Percentiles rank a stretch among this genome's conserved stretches.
These are phyloP conservation scores for Nettapus auritus DNA, from an alignment of 2,113 vertebrate species.

Conservation along the genomic window DNA sequence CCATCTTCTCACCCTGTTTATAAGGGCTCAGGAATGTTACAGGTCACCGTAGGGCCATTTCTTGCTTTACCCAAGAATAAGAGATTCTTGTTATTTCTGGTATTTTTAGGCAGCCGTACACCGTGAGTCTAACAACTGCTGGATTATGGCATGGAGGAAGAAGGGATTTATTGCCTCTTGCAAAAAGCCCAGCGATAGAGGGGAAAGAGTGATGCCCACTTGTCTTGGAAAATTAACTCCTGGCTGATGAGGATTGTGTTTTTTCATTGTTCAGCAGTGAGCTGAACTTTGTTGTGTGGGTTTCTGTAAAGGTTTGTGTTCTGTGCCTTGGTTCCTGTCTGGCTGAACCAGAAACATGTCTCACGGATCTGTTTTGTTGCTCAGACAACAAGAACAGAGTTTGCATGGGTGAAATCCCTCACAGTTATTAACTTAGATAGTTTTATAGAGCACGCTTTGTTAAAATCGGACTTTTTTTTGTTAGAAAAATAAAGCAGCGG, in stretches of 20 bases:
- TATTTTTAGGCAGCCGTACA: background rate
- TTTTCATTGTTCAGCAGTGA: background rate
- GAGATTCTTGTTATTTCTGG: background rate
- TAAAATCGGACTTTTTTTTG: constrained; percentile 13
- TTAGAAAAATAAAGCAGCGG: background rate
- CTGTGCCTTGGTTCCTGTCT: background rate
- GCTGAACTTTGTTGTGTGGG: background rate
- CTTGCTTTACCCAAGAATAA: background rate
- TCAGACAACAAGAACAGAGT: background rate
- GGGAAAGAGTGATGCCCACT: background rate
- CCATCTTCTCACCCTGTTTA: background rate
- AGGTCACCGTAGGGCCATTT: background rate
- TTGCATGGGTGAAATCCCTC: background rate
- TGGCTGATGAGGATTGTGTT: background rate
- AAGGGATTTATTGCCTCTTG: background rate
- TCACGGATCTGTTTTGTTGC: background rate
- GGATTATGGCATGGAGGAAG: background rate
- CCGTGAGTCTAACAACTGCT: background rate
- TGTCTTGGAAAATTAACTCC: background rate
- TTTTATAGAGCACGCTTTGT: background rate
- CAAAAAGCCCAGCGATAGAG: background rate
- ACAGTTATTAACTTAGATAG: background rate
- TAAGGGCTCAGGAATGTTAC: background rate
- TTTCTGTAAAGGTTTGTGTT: background rate
- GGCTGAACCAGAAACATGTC: background rate